Evolutionary conservation across 2,888 invertebrate species (phyloP).

Genomic region (Drosophila longiperda): DNA sequence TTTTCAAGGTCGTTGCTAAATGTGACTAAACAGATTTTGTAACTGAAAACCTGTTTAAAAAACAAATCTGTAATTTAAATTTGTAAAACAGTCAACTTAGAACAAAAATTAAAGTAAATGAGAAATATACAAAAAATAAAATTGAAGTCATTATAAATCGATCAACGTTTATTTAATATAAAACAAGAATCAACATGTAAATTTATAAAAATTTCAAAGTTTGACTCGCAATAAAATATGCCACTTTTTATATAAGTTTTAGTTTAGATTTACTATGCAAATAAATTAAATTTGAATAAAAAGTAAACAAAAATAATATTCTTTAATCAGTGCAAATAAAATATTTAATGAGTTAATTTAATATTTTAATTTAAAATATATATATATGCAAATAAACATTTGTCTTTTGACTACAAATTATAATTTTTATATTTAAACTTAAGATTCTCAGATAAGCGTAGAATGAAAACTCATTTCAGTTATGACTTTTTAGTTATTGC

Average conservation of each 20-base stretch:
- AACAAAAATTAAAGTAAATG: not conserved
- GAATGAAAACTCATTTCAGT: not conserved
- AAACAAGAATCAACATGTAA: not conserved
- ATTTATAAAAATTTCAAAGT: fast-evolving
- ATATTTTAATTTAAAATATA: not conserved
- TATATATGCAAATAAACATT: not conserved
- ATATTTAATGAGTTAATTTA: not conserved
- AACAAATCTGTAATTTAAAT: not conserved
- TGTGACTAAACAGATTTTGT: not conserved
- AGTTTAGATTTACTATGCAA: not conserved
- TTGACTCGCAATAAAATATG: too few species aligned
- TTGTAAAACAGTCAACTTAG: not conserved
- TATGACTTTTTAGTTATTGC: not conserved
- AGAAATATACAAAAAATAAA: not conserved
- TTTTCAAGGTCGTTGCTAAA: conserved; percentile 55
- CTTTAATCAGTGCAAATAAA: not conserved
- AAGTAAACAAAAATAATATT: not conserved
- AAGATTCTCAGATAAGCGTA: not conserved
- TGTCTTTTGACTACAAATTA: not conserved
- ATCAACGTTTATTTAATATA: not conserved
- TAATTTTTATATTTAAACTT: not conserved
- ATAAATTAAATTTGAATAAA: not conserved
- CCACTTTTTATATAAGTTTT: fast-evolving
- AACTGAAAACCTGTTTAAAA: not conserved
- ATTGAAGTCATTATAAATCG: not conserved